Base-by-base conservation (phyloP, 2,797 vertebrate genomes). In the Champsocephalus esox region DNA sequence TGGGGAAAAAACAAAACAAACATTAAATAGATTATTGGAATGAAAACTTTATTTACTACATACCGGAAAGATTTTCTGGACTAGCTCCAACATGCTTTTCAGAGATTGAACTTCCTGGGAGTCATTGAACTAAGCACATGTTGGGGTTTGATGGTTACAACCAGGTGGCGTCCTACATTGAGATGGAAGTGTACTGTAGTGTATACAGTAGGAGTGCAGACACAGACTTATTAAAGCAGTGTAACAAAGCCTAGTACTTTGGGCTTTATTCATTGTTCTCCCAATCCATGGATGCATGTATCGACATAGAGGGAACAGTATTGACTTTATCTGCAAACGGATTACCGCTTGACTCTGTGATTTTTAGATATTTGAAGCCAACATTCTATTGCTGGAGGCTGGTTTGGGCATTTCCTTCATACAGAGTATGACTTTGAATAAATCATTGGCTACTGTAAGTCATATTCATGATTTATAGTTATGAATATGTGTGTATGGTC, bases 61-160 rank as follows among this genome's bases (percentile, higher is more conserved):
- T 9, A 28, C 68, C 1, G 44, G 62, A 74, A 43, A 64, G 61
- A 80, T 75, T 73, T 52, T 67, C 71, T 83, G 77, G 72, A 62
- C 10, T 4, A 34, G 3, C 38, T 78, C 73, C 79, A 69, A 16
- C 17, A n/a, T 51, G 77, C 12, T 73, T 66, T 41, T 59, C 19
- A 70, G 34, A 67, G 51, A 68, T 44, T 48, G 46, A 69, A 38
- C 50, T 67, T 63, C 17, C 10, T 56, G 24, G 17, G 14, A 32
- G 45, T 70, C 19, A 12, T 50, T 64, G 58, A 67, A 9, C 12
- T 56, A 60, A 58, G 3, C 24, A 12, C 46, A 49, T 17, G 34
- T 66, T 62, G 17, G 0, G 21, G 24, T 61, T 62, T 32, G 0
- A 21, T 8, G 54, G 32, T 50, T 7, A 17, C 28, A 19, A 12